These are phyloP conservation scores for Rhorus exstirpatorius DNA, from an alignment of 2,888 invertebrate genomes.

Conservation along the genomic window DNA sequence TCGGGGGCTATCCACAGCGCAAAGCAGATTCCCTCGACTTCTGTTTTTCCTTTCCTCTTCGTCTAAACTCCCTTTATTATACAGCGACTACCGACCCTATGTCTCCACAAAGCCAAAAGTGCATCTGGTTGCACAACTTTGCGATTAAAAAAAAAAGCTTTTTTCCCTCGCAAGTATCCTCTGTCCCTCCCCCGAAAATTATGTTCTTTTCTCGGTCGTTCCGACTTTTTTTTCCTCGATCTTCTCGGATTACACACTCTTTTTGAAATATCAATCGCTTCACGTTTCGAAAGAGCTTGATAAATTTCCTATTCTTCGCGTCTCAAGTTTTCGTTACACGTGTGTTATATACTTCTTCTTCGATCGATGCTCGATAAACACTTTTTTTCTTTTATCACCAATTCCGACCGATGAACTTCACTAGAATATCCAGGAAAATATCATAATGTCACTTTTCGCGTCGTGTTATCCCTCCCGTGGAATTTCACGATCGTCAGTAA, in stretches of 20 bases:
- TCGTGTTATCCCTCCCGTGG: neutral
- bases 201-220: constrained; percentile 17
- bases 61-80: constrained; percentile 27
- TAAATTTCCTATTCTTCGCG: neutral
- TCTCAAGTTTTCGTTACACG: neutral
- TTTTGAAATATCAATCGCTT: neutral
- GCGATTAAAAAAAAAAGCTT: constrained; percentile 23
- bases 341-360: neutral
- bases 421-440: constrained; percentile 81
- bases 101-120: constrained; percentile 33
- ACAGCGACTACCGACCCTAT: neutral
- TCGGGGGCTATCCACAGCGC: constrained; percentile 43
- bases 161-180: too few species aligned
- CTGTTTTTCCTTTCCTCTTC: constrained; percentile 8
- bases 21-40: constrained; percentile 47
- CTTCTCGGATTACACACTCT: too few species aligned
- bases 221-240: too few species aligned
- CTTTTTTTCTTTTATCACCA: constrained; percentile 18
- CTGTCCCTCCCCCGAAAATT: too few species aligned
- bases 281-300: neutral
- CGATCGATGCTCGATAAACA: neutral
- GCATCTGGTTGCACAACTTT: constrained; percentile 31
- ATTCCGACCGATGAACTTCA: constrained; percentile 64
- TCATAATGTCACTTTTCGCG: constrained; percentile 69
- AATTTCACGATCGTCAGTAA: neutral